Percentiles rank a stretch among this genome's conserved stretches.
phyloP scores from a whole-genome alignment of 1,140 invertebrate species.

The Aradophagus sp. region DNA sequence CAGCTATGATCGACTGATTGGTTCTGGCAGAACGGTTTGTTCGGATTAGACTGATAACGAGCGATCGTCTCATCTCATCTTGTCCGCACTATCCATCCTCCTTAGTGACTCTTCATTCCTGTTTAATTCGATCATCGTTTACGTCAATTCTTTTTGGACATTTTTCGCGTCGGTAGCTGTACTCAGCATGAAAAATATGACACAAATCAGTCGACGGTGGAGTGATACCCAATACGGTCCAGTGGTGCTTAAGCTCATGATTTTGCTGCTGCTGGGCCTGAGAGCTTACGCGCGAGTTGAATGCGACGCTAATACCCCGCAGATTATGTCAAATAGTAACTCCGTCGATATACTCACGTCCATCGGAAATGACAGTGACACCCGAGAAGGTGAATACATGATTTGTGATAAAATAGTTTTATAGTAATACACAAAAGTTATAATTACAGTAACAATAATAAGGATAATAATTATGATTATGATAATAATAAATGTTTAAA shows the following conservation, averaged over 20 bases:
- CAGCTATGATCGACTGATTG: conserved; percentile 27
- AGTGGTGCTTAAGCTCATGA: conserved; percentile 59
- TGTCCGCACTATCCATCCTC: neutral
- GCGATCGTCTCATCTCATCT: conserved; percentile 1
- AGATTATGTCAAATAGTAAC: conserved; percentile 52
- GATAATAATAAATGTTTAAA: too few species aligned
- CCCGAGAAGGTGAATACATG: conserved; percentile 62
- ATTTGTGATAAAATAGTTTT: too few species aligned
- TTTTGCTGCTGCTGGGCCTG: conserved; percentile 54
- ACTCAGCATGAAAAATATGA: conserved; percentile 62
- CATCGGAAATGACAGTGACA: conserved; percentile 63
- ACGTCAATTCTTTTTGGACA: neutral
- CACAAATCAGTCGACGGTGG: conserved; percentile 60
- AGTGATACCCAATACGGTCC: conserved; percentile 60
- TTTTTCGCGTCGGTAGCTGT: conserved; percentile 27
- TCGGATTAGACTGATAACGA: conserved; percentile 6
- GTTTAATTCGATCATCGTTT: neutral
- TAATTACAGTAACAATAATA: too few species aligned
- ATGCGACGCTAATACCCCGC: conserved; percentile 50
- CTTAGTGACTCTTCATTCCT: neutral
- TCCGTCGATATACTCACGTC: conserved; percentile 52
- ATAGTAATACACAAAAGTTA: too few species aligned
- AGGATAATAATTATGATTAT: too few species aligned
- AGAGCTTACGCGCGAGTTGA: conserved; percentile 21
- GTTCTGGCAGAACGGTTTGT: conserved; percentile 6